phyloP scores from a whole-genome alignment of 2,113 vertebrate genomes.

The Entelurus aequoreus region DNA sequence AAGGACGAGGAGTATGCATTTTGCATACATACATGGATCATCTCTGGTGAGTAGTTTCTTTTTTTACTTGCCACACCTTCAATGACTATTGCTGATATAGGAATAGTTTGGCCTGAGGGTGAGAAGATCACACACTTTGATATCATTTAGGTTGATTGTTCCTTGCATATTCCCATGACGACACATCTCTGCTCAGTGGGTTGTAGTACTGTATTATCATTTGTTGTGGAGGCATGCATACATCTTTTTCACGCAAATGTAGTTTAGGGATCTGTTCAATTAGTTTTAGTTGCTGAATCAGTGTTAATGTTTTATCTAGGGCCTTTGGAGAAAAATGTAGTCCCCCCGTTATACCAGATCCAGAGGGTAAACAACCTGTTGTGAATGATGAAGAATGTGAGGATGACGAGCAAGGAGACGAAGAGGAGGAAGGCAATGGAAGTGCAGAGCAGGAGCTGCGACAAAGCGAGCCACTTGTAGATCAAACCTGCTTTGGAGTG shows the following conservation, averaged over 20 bases:
- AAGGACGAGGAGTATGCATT: slow-evolving; percentile 86
- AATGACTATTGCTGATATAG: background rate
- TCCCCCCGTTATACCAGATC: slow-evolving; percentile 77
- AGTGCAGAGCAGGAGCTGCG: slow-evolving; percentile 19
- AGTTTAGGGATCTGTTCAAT: too few species aligned
- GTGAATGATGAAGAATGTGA: slow-evolving; percentile 35
- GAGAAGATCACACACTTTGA: too few species aligned
- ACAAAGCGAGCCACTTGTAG: slow-evolving; percentile 7
- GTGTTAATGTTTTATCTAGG: slow-evolving; percentile 61
- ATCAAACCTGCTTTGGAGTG: slow-evolving; percentile 40
- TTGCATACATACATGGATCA: slow-evolving; percentile 88
- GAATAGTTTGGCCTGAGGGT: background rate
- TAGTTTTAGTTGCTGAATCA: background rate
- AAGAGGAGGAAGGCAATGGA: slow-evolving; percentile 36
- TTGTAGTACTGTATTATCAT: too few species aligned
- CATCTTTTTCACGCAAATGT: too few species aligned
- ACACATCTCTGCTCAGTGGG: too few species aligned
- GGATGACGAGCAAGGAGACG: slow-evolving; percentile 22
- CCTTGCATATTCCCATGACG: too few species aligned
- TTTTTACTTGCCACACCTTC: background rate
- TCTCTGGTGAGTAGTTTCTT: slow-evolving; percentile 78
- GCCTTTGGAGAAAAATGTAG: slow-evolving; percentile 85
- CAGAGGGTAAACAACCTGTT: slow-evolving; percentile 33
- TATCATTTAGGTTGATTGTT: too few species aligned
- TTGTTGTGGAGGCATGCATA: too few species aligned